Evolutionary conservation across 1,140 invertebrate genomes (phyloP).

Genomic region (Zelostemma sp.): DNA sequence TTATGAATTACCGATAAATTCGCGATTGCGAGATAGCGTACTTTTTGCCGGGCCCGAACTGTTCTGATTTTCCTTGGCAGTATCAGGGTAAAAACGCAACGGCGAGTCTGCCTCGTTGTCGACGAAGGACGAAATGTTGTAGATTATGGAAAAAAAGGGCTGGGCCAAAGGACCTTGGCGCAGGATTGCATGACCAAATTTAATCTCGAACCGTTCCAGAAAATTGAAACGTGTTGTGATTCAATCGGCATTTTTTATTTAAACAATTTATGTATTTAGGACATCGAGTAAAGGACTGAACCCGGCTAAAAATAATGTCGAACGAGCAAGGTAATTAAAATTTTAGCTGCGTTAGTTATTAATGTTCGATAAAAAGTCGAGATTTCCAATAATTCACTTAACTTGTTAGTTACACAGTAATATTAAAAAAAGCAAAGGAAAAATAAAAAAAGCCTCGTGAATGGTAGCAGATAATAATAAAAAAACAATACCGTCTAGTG

Average conservation of each 20-base stretch:
- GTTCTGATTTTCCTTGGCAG: slow-evolving; percentile 5
- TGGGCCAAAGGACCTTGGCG: slow-evolving; percentile 15
- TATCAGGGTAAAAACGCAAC: slow-evolving; percentile 11
- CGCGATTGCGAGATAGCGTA: slow-evolving; percentile 1
- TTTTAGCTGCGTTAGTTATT: no score
- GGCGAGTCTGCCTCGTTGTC: slow-evolving; percentile 11
- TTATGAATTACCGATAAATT: slow-evolving; percentile 5
- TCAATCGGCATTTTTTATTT: no score
- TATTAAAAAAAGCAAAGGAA: neutral
- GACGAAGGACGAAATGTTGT: slow-evolving; percentile 8
- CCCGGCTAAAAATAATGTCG: no score
- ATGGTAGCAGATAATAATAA: neutral
- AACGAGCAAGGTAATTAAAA: no score
- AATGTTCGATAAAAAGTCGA: no score
- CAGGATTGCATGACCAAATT: slow-evolving; percentile 13
- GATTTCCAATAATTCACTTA: no score
- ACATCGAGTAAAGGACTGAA: no score
- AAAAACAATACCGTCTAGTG: no score
- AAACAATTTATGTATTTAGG: no score
- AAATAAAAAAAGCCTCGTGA: no score
- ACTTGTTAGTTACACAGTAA: neutral
- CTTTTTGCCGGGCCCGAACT: no score
- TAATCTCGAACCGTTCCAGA: slow-evolving; percentile 18
- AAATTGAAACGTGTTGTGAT: slow-evolving; percentile 17
- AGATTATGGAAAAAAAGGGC: slow-evolving; percentile 8